Base-by-base conservation (phyloP, 2,888 invertebrate species). In the Oscheius onirici region DNA sequence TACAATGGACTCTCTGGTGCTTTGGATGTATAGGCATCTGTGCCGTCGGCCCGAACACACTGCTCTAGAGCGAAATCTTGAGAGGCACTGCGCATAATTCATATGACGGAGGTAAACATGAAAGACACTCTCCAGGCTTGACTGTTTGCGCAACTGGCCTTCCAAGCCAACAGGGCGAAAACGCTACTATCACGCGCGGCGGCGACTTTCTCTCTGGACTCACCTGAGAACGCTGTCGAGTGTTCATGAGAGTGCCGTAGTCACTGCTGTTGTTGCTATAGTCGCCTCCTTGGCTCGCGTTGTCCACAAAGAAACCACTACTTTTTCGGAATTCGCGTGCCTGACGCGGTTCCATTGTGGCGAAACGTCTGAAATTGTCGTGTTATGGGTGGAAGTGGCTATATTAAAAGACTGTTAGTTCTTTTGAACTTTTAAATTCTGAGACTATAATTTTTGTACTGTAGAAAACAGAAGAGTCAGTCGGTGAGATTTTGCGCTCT, bases 311-410 rank as follows among this genome's bases (percentile, higher is more conserved):
- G 34, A 69, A 49, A n/a, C 49, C 51, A 40, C 69, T 58, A 15
- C 51, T 46, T 41, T 51, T 58, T 20, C 54, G 69, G 43, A 69
- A 69, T 28, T 58, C 49, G 17, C 69, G 26, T 11, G 69, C 58
- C 28, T 69, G 60, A 8, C 69, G 58, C 15, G 69, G 69, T 60
- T 69, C 69, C 58, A 69, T 60, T 17, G 69, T 69, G 54, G 69
- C 69, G 40, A 69, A 69, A 2, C 69, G 49, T 28, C 69, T 69
- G 17, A 17, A 58, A 52, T 5, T 13, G n/a, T 46, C 5, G 13
- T 46, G 17, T 17, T 46, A 20, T 46, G 46, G 55, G 26, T 15
- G 15, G 22, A 22, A 52, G 52, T 24, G 55, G n/a, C 55, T 34
- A 34, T 8, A n/a, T n/a, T n/a, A n/a, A n/a, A n/a, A n/a, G n/a